Evolutionary conservation across 2,888 invertebrate genomes (phyloP), one percentile per base, ranked within the genome.

Genomic region (Synergus gifuensis): DNA sequence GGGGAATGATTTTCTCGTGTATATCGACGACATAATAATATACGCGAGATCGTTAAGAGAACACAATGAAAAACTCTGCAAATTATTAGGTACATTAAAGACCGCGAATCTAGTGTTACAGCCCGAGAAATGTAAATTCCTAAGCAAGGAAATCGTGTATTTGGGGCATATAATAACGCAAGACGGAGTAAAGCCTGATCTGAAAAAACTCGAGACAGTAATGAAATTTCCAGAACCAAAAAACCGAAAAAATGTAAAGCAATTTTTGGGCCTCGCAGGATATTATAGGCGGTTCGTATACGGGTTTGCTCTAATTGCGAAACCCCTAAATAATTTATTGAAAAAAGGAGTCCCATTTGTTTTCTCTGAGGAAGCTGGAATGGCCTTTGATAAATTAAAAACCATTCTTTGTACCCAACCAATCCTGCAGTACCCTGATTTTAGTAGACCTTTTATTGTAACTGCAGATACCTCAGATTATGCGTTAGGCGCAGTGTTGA

Each of bases 11-110:
- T n/a, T 73, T 4, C 40, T 73, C 40, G 12, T 66, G 5, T 66
- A 66, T 28, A 66, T 66, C n/a, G n/a, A n/a, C n/a, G n/a, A 28
- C 86, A 88, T 76, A 86, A 87, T 90, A 9, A 85, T 90, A 79
- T 86, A 84, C 77, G 86, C 82, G 2, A 81, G 79, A 49, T 80
- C 54, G 11, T 73, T 88, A 5, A 3, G 4, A 9, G 22, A 66
- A 66, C 66, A 66, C 8, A 28, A n/a, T 5, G 22, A 3, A 22
- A 66, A 66, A 66, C 5, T 66, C 3, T 5, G 11, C 2, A 66
- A 73, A 73, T 44, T 73, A 73, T 8, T 73, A 5, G 46, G 44
- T n/a, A 40, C 8, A 73, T 73, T 73, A 66, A 66, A 28, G 8
- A 28, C 18, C n/a, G 76, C 83, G 62, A 85, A 85, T 60, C 77